Conservation (phyloP, 2,797 vertebrate genomes). For the Galagoides demidoff region DNA sequence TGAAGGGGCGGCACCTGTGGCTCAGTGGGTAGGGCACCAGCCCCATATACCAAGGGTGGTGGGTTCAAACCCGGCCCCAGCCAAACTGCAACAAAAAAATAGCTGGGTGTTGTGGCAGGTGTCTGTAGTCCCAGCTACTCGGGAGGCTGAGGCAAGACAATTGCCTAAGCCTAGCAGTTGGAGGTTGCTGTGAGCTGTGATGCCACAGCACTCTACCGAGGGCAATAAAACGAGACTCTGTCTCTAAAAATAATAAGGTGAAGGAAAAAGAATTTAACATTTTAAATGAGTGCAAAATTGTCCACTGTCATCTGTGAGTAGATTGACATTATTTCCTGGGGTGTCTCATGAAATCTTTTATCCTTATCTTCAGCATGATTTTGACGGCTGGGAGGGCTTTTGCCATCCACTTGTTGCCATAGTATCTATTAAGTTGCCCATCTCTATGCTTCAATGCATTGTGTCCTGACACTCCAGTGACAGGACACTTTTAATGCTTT, state of each 20-base stretch:
- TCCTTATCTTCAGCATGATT: fast-evolving
- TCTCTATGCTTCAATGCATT: not conserved
- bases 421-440: not conserved
- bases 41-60: too few species aligned
- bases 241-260: not conserved
- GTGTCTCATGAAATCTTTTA: not conserved
- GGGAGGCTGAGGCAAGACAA: too few species aligned
- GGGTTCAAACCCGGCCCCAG: too few species aligned
- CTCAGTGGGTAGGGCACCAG: too few species aligned
- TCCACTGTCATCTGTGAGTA: not conserved
- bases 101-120: too few species aligned
- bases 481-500: not conserved
- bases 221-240: too few species aligned
- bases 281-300: not conserved
- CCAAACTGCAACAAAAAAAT: too few species aligned
- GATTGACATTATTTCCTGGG: not conserved
- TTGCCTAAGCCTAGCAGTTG: too few species aligned
- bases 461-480: not conserved
- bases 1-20: too few species aligned
- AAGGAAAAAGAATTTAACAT: not conserved
- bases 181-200: too few species aligned
- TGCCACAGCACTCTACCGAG: too few species aligned
- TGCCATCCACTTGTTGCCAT: constrained; percentile 12
- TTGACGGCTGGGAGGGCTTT: not conserved
- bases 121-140: too few species aligned